These are phyloP conservation scores for Ctena decussata DNA, from an alignment of 2,888 invertebrate species.

Conservation along the genomic window DNA sequence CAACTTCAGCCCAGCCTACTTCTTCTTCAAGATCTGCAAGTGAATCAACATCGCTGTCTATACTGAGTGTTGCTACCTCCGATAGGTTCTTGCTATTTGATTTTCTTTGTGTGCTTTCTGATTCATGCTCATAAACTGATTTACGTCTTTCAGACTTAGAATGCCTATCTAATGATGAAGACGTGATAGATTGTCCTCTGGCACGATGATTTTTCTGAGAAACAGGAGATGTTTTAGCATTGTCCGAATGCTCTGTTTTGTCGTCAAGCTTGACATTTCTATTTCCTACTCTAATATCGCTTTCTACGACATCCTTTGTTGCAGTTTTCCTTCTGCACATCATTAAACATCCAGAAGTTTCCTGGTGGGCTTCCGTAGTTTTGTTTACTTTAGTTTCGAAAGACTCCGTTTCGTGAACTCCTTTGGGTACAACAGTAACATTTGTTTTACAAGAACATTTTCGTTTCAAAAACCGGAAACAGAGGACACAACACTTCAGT, in stretches of 20 bases:
- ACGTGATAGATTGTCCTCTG: background rate
- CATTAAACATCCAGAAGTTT: background rate
- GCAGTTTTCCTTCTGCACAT: background rate
- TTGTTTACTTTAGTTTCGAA: background rate
- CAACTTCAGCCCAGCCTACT: slow-evolving; percentile 57
- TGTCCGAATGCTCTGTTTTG: background rate
- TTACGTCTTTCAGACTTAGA: background rate
- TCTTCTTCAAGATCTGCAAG: slow-evolving; percentile 61
- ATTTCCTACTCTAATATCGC: background rate
- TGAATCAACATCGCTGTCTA: slow-evolving; percentile 40
- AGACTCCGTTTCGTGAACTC: background rate
- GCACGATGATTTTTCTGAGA: background rate
- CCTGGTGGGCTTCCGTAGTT: background rate
- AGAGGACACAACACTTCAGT: slow-evolving; percentile 35
- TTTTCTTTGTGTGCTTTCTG: background rate
- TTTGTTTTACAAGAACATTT: background rate
- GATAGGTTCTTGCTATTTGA: background rate
- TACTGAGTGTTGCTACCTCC: background rate
- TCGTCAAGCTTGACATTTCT: background rate
- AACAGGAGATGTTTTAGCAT: background rate
- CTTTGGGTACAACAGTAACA: background rate
- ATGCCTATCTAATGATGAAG: background rate
- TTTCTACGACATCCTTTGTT: background rate
- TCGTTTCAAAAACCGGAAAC: slow-evolving; percentile 18
- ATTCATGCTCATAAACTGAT: background rate